Base-by-base conservation (phyloP, 30 jellyfish, hydroid and myxozoan species). In the Rhopilema esculentum region DNA sequence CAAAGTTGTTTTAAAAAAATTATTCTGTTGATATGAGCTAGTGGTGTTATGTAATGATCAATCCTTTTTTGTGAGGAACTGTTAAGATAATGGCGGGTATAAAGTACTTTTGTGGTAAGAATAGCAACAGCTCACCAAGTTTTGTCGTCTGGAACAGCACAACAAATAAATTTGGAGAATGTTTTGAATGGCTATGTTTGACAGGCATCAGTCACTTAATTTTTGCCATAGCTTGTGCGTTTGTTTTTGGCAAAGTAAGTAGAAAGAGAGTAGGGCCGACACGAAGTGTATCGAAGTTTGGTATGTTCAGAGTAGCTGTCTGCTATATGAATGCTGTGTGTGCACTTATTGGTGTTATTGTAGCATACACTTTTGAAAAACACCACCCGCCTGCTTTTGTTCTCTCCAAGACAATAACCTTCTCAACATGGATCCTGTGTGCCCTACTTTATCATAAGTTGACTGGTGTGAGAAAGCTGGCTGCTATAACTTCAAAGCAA, bases 331-430 rank as follows among this genome's bases (percentile, higher is more conserved):
- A 80, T 1, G 90, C 93, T 9, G 51, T 75, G 1, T 52, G 83
- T 16, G 87, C 91, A n/a, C 40, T 86, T n/a, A 27, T 77, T 21
- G 86, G 83, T n/a, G 80, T 88, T 7, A 63, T 75, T 9, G 15
- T 85, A 52, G 65, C 96, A 4, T 94, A 94, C 52, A 66, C 80
- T 16, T 67, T 82, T 66, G 66, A 71, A 2, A 84, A 84, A 0
- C 28, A 32, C 9, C 89, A 76, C 82, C 97, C 92, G 0, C 96
- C 98, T 17, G 98, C 98, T 24, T 94, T 71, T 64, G 97, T 94
- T 25, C 86, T 94, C 16, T 87, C 97, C 9, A 80, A 73, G 48
- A 49, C 93, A 23, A 7, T 94, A 26, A 79, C 93, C 48, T 84
- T 89, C 57, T 31, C 97, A 40, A 20, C 97, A 24, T 94, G 98